Evolutionary conservation across 2,888 invertebrate genomes (phyloP).

Genomic region (Drosophila picticornis): DNA sequence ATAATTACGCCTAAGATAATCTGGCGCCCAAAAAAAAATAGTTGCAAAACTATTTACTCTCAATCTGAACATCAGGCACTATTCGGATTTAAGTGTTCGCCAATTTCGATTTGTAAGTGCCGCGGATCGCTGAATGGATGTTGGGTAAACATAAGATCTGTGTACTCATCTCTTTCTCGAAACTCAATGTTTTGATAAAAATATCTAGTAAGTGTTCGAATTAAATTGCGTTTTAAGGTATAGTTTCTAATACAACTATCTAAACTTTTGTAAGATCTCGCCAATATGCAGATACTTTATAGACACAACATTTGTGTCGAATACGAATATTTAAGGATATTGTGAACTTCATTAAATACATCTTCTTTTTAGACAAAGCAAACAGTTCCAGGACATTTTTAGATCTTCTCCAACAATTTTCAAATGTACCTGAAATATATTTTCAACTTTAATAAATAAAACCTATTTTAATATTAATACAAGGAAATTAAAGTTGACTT

Average conservation of each 20-base stretch:
- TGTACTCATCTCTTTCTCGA: background rate
- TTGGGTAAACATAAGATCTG: background rate
- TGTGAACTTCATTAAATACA: background rate
- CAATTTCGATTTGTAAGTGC: background rate
- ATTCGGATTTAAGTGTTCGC: background rate
- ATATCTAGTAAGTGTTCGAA: background rate
- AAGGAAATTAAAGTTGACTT: background rate
- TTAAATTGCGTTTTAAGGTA: background rate
- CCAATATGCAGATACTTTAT: background rate
- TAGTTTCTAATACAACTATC: background rate
- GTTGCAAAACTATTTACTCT: slow-evolving; percentile 22
- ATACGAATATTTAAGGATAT: background rate
- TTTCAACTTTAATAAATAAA: background rate
- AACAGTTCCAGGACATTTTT: background rate
- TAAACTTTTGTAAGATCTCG: background rate
- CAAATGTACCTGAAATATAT: background rate
- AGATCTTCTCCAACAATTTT: background rate
- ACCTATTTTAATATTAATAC: background rate
- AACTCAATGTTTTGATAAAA: background rate
- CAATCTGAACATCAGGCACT: background rate
- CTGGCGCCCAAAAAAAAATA: slow-evolving; percentile 49
- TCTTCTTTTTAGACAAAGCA: background rate
- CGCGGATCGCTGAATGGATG: background rate
- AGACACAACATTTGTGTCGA: background rate
- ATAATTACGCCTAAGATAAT: slow-evolving; percentile 54